phyloP scores from a whole-genome alignment of 2,888 invertebrate species.

The Dryobotodes eremita region DNA sequence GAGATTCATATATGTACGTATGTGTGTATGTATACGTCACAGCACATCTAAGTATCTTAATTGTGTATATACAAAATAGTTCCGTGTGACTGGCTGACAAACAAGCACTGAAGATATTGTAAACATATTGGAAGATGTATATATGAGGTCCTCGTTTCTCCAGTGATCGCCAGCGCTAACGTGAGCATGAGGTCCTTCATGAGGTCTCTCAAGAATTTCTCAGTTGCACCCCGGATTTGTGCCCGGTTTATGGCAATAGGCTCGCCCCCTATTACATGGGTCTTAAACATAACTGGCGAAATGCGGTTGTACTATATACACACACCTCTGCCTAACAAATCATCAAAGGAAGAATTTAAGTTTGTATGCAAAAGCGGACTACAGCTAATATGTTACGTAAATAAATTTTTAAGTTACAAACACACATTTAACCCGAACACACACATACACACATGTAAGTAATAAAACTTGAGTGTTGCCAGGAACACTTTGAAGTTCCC shows the following conservation, averaged over 20 bases:
- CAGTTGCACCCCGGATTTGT: background rate
- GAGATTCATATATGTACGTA: background rate
- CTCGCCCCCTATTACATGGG: background rate
- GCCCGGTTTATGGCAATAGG: background rate
- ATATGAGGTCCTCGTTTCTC: background rate
- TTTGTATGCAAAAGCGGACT: background rate
- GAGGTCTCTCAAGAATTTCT: background rate
- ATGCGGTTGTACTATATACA: background rate
- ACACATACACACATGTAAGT: background rate
- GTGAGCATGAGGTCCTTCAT: no score
- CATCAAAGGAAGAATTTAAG: background rate
- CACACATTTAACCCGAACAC: constrained; percentile 1
- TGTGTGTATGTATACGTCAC: background rate
- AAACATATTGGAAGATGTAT: background rate
- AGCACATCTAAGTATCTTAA: background rate
- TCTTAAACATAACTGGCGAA: background rate
- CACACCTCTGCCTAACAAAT: background rate
- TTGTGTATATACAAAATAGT: constrained; percentile 1
- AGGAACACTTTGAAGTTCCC: constrained; percentile 38
- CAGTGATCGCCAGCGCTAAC: no score
- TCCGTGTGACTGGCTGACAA: background rate
- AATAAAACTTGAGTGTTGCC: constrained; percentile 15
- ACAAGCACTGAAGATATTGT: background rate
- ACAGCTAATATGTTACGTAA: background rate
- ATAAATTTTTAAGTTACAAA: background rate